Percentiles rank a stretch among this genome's conserved stretches.
These are phyloP conservation scores for Lucinisca nassula DNA, from an alignment of 2,888 invertebrate species.

Conservation along the genomic window DNA sequence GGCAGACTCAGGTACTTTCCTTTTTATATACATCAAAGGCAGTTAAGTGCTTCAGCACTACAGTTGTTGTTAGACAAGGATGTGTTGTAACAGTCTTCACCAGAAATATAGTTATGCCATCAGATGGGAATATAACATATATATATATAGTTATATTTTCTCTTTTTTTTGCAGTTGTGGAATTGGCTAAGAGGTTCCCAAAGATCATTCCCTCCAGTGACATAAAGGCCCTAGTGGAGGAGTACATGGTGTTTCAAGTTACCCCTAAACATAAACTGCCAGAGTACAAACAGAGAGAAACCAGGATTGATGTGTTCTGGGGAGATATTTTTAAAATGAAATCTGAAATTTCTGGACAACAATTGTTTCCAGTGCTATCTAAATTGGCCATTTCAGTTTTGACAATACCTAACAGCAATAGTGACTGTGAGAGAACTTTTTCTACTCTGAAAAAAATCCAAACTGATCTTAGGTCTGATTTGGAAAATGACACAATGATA, in stretches of 20 bases:
- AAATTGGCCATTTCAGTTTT: neutral
- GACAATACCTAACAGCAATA: conserved; percentile 20
- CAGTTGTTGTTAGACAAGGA: too few species aligned
- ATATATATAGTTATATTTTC: too few species aligned
- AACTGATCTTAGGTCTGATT: conserved; percentile 4
- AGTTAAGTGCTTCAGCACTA: too few species aligned
- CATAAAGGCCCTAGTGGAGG: neutral
- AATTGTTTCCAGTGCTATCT: conserved; percentile 82
- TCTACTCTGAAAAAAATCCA: conserved; percentile 30
- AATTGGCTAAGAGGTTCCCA: neutral
- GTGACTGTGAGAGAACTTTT: conserved; percentile 35
- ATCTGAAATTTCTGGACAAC: neutral
- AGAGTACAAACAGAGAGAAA: neutral
- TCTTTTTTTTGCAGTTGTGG: neutral
- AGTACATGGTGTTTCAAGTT: neutral
- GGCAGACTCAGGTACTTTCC: neutral
- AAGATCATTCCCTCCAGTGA: neutral
- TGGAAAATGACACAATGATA: neutral
- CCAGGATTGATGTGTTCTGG: neutral
- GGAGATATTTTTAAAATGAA: neutral
- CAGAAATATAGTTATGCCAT: too few species aligned
- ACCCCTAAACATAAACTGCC: neutral
- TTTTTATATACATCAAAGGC: neutral
- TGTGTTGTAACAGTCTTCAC: too few species aligned
- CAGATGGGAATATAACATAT: too few species aligned